These are phyloP conservation scores for Noctua comes DNA, from an alignment of 2,888 invertebrate genomes.

Conservation along the genomic window DNA sequence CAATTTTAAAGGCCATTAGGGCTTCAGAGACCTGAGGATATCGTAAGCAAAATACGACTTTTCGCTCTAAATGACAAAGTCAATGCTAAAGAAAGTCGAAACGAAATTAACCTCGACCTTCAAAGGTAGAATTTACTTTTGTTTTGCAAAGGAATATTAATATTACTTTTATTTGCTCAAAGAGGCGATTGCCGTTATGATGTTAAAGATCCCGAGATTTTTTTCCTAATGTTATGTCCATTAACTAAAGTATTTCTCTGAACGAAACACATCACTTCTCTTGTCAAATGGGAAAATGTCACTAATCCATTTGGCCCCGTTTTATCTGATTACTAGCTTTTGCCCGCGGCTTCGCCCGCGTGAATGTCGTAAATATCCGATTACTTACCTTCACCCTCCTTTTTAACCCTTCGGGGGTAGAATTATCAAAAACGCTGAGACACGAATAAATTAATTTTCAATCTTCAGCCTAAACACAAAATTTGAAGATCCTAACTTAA, in stretches of 20 bases:
- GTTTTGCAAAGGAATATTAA: neutral
- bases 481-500: too few species aligned
- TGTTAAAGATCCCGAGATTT: neutral
- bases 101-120: conserved; percentile 29
- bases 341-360: too few species aligned
- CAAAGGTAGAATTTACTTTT: neutral
- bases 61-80: conserved; percentile 18
- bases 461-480: too few species aligned
- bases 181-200: neutral
- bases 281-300: neutral
- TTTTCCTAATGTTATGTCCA: neutral
- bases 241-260: conserved; percentile 5
- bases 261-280: conserved; percentile 3
- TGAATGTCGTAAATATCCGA: too few species aligned
- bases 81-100: conserved; percentile 17
- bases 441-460: too few species aligned
- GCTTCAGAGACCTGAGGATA: conserved; percentile 13
- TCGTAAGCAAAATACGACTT: conserved; percentile 16
- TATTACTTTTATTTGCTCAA: neutral
- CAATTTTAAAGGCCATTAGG: conserved; percentile 32
- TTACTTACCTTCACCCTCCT: too few species aligned
- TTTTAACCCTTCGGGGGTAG: too few species aligned
- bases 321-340: too few species aligned
- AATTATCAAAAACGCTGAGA: too few species aligned
- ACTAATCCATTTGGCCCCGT: neutral